Conservation (phyloP, 2,113 vertebrate species). For the Nematolebias whitei region DNA sequence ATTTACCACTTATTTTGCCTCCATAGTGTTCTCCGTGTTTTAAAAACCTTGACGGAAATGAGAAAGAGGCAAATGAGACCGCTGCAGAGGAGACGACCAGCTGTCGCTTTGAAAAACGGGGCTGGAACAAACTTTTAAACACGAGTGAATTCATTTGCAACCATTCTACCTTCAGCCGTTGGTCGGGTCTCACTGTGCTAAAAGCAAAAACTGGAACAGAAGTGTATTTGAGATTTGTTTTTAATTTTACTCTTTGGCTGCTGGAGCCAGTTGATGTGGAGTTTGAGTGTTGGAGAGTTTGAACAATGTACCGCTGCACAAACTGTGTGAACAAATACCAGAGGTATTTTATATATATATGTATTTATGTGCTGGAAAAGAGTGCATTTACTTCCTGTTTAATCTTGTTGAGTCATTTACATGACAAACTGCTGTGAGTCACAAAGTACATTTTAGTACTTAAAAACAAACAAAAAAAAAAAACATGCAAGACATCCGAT, state of each 20-base stretch:
- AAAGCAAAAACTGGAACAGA: constrained; percentile 60
- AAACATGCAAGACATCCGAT: constrained; percentile 78
- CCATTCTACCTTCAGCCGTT: constrained; percentile 88
- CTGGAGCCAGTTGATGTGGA: constrained; percentile 21
- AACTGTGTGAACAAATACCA: constrained; percentile 45
- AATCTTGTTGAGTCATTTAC: constrained; percentile 41
- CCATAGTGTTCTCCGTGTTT: constrained; percentile 25
- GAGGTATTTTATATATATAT: constrained; percentile 44
- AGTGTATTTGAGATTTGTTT: constrained; percentile 17
- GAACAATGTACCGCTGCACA: constrained; percentile 54
- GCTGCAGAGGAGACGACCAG: constrained; percentile 39
- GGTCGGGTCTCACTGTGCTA: constrained; percentile 92
- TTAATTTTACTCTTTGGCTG: constrained; percentile 44
- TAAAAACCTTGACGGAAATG: constrained; percentile 13
- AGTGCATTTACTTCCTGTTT: constrained; percentile 57
- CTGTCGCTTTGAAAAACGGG: constrained; percentile 19
- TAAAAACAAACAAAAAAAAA: constrained; percentile 39
- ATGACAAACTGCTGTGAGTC: constrained; percentile 35
- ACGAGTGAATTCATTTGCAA: constrained; percentile 81
- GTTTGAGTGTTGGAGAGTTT: constrained; percentile 26
- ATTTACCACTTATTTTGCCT: constrained; percentile 17
- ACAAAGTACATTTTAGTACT: constrained; percentile 52
- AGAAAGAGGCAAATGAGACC: constrained; percentile 44
- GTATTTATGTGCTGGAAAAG: constrained; percentile 65
- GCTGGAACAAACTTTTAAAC: constrained; percentile 57